Evolutionary conservation across 2,888 invertebrate genomes (phyloP), one percentile per base, ranked within the genome.

Genomic region (Tetragonula carbonaria): DNA sequence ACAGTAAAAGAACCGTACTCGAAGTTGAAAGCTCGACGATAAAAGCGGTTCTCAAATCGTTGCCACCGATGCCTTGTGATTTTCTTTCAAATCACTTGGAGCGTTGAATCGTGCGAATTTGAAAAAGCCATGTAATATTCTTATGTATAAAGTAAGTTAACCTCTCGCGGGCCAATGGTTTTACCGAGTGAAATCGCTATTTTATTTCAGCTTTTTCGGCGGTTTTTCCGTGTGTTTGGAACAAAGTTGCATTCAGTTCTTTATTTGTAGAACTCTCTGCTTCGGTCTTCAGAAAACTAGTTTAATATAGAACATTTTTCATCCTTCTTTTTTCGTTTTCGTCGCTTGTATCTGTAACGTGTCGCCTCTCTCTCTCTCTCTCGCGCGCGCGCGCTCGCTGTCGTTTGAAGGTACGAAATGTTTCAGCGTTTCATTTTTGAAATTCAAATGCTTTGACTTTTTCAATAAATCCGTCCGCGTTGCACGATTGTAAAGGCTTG

Each of bases 1-100:
- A 21, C 68, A 21, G 21, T 45, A 0, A 51, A 38, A 13, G n/a
- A 23, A 55, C 13, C 16, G 33, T 5, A 6, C 55, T 8, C 16
- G 16, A 14, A 18, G 77, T 11, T 67, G 50, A 67, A 67, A 57
- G 21, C 53, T 50, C 14, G 67, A 82, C 73, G 67, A 59, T 79
- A 59, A 65, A 81, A 79, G 59, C 72, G 53, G 45, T 57, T 66
- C 6, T 66, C 53, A 28, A 67, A 75, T 57, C 55, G 66, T 67
- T 75, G 14, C 45, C 51, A 28, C 16, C 62, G 50, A 18, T n/a
- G 50, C 53, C 18, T 38, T 65, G 65, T 18, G 65, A 74, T 66
- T 74, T 65, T 55, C 38, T 55, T 55, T 23, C 5, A 73, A 73
- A 73, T 62, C 62, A 62, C 53, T 33, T 21, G 14, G 33, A 33